These are phyloP conservation scores for Matsumyia berberina DNA, from an alignment of 2,888 invertebrate genomes.

Conservation along the genomic window DNA sequence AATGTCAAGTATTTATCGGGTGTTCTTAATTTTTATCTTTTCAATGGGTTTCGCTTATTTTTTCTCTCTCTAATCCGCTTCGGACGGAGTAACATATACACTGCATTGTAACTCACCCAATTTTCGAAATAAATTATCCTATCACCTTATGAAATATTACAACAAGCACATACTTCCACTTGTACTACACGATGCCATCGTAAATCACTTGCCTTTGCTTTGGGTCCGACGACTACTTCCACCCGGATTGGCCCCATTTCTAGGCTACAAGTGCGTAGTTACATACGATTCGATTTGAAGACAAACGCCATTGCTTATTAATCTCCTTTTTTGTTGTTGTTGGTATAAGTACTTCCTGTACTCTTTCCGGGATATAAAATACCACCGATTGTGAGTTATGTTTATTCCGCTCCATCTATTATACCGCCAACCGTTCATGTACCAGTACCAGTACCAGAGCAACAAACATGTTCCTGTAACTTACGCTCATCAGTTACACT, in stretches of 20 bases:
- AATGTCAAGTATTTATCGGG: no score
- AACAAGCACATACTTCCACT: constrained; percentile 28
- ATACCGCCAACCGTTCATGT: constrained; percentile 41
- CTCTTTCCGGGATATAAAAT: constrained; percentile 12
- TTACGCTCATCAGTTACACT: constrained; percentile 73
- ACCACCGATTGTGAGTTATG: constrained; percentile 53
- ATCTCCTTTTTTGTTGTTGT: not conserved
- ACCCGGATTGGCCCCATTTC: constrained; percentile 9
- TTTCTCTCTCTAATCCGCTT: constrained; percentile 18
- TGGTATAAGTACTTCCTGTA: not conserved
- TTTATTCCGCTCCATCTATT: constrained; percentile 69
- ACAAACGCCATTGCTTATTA: constrained; percentile 61
- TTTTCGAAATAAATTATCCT: constrained; percentile 56
- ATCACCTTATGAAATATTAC: constrained; percentile 53
- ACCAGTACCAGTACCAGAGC: constrained; percentile 3
- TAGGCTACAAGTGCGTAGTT: constrained; percentile 11
- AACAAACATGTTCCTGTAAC: constrained; percentile 58
- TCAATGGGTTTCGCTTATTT: no score
- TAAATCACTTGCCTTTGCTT: constrained; percentile 61
- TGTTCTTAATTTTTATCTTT: no score
- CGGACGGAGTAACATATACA: not conserved
- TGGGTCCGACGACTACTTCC: constrained; percentile 29
- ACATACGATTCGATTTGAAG: constrained; percentile 41
- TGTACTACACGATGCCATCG: constrained; percentile 48
- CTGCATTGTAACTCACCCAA: constrained; percentile 32